Evolutionary conservation across 2,797 vertebrate genomes (phyloP), one percentile per base, ranked within the genome.

Genomic region (Poeciliopsis gracilis): DNA sequence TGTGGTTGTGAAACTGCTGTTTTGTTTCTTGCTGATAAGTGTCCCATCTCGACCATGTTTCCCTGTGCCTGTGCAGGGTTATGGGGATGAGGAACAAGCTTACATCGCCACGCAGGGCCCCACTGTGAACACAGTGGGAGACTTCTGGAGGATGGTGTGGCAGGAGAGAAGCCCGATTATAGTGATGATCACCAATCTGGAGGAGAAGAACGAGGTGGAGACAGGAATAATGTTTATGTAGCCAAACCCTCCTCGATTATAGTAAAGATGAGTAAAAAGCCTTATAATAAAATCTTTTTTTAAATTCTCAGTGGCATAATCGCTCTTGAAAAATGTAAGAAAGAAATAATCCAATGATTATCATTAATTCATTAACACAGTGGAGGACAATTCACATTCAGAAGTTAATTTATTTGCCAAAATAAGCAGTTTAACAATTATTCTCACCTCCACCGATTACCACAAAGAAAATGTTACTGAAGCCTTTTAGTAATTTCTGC

Each of bases 81-180:
- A 99, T 30, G 96, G 95, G 82, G 98, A 95, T 83, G 95, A 97
- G 91, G 97, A 98, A 86, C 96, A 95, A 55, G 96, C 97, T 1
- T 99, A 99, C 94, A 98, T 99, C 72, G 98, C 98, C 88, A 99
- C 98, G 77, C 98, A 99, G 94, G 98, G 98, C 83, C 98, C 98
- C 47, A 99, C 98, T 18, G 98, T 99, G 84, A 99, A 99, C 94
- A 99, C 98, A 13, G 97, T 99, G 73, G 96, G 96, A 23, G 98
- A 99, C 93, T 99, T 99, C 96, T 99, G 98, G 98, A 97, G 96
- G 94, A 99, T 99, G 98, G 97, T 99, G 89, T 99, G 98, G 98
- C 97, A 99, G 91, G 97, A 99, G 89, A 95, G 87, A 79, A 95
- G 95, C 36, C 97, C 98, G 78, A 98, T 99, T 90, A 97, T 99